phyloP scores from a whole-genome alignment of 2,797 vertebrate genomes.

The Telmatherina bonti region DNA sequence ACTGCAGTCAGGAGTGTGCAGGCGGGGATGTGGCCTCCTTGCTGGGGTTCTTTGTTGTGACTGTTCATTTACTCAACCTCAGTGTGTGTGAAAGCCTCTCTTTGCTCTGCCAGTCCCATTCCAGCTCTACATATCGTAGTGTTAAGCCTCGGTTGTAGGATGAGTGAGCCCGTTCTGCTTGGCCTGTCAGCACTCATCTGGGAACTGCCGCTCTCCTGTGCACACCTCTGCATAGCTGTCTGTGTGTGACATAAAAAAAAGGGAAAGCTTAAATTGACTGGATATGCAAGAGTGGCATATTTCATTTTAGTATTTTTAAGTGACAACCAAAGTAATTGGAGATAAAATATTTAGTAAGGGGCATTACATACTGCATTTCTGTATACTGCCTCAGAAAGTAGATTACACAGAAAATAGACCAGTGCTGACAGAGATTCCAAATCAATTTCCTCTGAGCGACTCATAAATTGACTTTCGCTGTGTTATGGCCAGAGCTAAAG shows the following conservation, averaged over 20 bases:
- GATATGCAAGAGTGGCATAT: constrained; percentile 30
- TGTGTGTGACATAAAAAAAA: constrained; percentile 32
- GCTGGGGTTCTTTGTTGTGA: constrained; percentile 59
- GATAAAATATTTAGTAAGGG: constrained; percentile 21
- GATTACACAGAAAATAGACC: constrained; percentile 27
- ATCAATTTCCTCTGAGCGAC: constrained; percentile 29
- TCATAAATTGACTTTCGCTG: constrained; percentile 31
- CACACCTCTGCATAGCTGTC: constrained; percentile 42
- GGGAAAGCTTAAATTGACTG: constrained; percentile 19
- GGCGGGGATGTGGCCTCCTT: constrained; percentile 47
- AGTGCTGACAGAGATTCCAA: constrained; percentile 33
- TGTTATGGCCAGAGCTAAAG: constrained; percentile 11
- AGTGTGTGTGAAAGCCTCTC: constrained; percentile 68
- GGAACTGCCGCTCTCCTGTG: constrained; percentile 38
- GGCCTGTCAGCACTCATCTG: constrained; percentile 62
- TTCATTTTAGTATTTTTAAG: constrained; percentile 32
- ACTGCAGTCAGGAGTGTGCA: constrained; percentile 58
- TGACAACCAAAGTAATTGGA: constrained; percentile 47
- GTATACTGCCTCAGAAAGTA: constrained; percentile 17
- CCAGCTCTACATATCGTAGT: constrained; percentile 41
- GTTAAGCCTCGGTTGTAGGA: constrained; percentile 36
- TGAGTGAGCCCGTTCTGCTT: constrained; percentile 63
- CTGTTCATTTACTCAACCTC: constrained; percentile 68
- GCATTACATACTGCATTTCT: constrained; percentile 19
- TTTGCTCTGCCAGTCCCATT: constrained; percentile 58